phyloP scores from a whole-genome alignment of 2,888 invertebrate species.

The Heliconius ismenius region DNA sequence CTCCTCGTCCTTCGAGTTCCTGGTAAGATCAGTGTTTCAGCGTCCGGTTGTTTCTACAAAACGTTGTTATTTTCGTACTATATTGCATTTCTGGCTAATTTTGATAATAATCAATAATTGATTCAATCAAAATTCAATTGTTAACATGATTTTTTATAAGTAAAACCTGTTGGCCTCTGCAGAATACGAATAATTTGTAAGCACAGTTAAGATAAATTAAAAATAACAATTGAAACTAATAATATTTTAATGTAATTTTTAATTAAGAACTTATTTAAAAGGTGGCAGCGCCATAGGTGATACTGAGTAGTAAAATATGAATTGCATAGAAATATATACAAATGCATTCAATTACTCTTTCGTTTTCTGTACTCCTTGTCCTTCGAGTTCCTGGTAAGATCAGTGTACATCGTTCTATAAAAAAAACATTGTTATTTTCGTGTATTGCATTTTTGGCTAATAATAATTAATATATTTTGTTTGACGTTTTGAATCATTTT shows the following conservation, averaged over 20 bases:
- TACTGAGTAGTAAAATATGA: slow-evolving; percentile 21
- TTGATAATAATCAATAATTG: too few relatives aligned
- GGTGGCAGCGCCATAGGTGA: neutral
- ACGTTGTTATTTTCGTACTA: neutral
- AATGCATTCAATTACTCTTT: slow-evolving; percentile 59
- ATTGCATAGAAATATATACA: slow-evolving; percentile 50
- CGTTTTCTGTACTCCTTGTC: slow-evolving; percentile 71
- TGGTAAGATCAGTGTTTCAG: neutral
- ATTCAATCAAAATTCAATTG: too few relatives aligned
- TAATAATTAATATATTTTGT: neutral
- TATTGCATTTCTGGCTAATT: too few relatives aligned
- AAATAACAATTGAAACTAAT: neutral
- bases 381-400: slow-evolving; percentile 75
- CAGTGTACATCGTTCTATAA: slow-evolving; percentile 43
- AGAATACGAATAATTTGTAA: neutral
- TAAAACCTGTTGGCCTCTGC: neutral
- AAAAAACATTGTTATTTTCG: neutral
- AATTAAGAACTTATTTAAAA: neutral
- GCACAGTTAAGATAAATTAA: neutral
- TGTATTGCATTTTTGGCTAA: neutral
- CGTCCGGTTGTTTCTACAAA: neutral
- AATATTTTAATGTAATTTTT: neutral
- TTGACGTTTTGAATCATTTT: neutral
- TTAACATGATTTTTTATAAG: too few relatives aligned
- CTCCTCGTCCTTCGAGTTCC: neutral